A percentile compares a stretch with the other conserved stretches of the same genome.
Evolutionary conservation across 2,888 invertebrate genomes (phyloP).

Genomic region (Therioaphis trifolii): DNA sequence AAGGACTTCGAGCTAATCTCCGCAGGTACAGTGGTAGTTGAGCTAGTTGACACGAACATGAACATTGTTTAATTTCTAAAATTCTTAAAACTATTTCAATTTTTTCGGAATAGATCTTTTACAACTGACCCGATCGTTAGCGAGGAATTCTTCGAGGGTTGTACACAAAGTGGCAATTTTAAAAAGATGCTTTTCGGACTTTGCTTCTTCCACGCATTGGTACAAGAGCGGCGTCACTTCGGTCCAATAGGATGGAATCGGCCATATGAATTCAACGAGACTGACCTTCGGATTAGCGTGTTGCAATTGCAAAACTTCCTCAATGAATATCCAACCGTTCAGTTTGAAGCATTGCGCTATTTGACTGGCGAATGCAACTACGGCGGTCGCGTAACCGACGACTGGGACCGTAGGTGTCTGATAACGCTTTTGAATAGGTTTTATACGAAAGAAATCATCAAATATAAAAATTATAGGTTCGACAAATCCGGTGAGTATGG

Average conservation of each 20-base stretch:
- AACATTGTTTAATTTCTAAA: not conserved
- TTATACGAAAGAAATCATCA: constrained; percentile 30
- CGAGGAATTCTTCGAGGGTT: constrained; percentile 81
- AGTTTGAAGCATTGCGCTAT: constrained; percentile 87
- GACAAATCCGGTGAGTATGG: constrained; percentile 38
- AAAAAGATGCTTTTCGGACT: constrained; percentile 82
- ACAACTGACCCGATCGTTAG: constrained; percentile 86
- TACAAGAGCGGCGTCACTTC: constrained; percentile 83
- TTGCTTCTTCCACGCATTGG: constrained; percentile 86
- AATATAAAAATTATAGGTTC: constrained; percentile 42
- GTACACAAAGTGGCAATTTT: constrained; percentile 83
- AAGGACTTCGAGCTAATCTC: constrained; percentile 67
- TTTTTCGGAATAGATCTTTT: constrained; percentile 8
- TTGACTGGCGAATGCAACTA: constrained; percentile 94
- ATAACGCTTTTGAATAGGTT: constrained; percentile 70
- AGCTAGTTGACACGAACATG: too few species aligned
- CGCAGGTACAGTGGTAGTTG: too few species aligned
- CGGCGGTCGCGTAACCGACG: constrained; percentile 93
- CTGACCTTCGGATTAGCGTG: constrained; percentile 76
- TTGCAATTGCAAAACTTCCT: constrained; percentile 88
- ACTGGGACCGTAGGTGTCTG: constrained; percentile 87
- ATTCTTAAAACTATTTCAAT: not conserved
- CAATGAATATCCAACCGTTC: constrained; percentile 86
- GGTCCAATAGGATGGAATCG: constrained; percentile 90
- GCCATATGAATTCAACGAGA: constrained; percentile 86